A percentile compares a stretch with the other conserved stretches of the same genome.
Conservation (phyloP, 2,888 invertebrate genomes). For the Thecocarcelia acutangulata region DNA sequence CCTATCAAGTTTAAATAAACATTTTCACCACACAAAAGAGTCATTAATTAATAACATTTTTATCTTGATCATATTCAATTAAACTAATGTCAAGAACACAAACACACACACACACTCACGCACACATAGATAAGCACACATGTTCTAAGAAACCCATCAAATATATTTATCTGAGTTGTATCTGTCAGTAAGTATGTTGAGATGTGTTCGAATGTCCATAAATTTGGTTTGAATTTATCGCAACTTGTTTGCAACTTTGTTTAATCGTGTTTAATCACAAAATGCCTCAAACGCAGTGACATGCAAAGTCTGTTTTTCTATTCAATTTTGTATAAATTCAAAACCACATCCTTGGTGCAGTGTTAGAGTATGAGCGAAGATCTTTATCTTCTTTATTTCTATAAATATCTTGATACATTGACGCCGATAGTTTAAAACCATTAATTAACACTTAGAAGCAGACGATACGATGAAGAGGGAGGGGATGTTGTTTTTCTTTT, state of each 20-base stretch:
- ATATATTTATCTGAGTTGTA: not conserved
- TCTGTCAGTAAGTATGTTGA: not conserved
- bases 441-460: slow-evolving; percentile 65
- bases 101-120: not conserved
- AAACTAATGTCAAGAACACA: slow-evolving; percentile 42
- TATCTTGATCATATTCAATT: slow-evolving; percentile 51
- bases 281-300: slow-evolving; percentile 16
- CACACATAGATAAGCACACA: not conserved
- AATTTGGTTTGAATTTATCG: not conserved
- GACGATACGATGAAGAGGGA: too few species aligned
- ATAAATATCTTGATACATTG: not conserved
- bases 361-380: not conserved
- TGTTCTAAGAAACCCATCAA: too few species aligned
- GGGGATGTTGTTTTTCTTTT: not conserved
- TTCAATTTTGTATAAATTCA: slow-evolving; percentile 7
- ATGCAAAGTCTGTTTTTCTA: slow-evolving; percentile 5
- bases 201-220: not conserved
- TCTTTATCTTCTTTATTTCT: not conserved
- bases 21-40: slow-evolving; percentile 23
- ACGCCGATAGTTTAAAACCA: slow-evolving; percentile 37
- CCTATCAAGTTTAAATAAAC: slow-evolving; percentile 37
- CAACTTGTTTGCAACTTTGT: slow-evolving; percentile 30
- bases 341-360: slow-evolving; percentile 47
- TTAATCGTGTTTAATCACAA: slow-evolving; percentile 24
- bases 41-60: slow-evolving; percentile 58